These are phyloP conservation scores for Melanotaenia duboulayi DNA, from an alignment of 2,113 vertebrate genomes.

Conservation along the genomic window DNA sequence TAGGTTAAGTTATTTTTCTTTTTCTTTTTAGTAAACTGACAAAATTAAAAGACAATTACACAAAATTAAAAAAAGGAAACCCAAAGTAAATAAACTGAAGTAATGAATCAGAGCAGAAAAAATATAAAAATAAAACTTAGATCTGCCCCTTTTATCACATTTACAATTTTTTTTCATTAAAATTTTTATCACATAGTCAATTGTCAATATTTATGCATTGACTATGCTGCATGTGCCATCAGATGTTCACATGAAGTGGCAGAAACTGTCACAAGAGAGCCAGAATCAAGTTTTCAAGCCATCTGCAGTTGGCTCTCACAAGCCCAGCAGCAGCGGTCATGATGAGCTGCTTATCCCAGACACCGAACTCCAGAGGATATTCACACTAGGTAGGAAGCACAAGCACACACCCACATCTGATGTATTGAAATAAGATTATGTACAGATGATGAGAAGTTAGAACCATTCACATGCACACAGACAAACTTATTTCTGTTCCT, in stretches of 20 bases:
- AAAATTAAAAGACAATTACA: too few relatives aligned
- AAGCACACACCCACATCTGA: background rate
- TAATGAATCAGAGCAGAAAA: too few relatives aligned
- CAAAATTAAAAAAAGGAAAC: too few relatives aligned
- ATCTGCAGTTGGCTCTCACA: constrained; percentile 46
- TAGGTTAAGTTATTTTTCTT: too few relatives aligned
- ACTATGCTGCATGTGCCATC: constrained; percentile 9
- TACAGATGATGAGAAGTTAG: background rate
- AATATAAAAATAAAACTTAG: too few relatives aligned
- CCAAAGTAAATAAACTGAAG: too few relatives aligned
- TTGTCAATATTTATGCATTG: background rate
- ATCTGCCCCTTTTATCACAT: too few relatives aligned
- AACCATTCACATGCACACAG: background rate
- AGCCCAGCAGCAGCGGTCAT: constrained; percentile 43
- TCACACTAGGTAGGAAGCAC: constrained; percentile 68
- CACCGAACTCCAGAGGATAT: constrained; percentile 78
- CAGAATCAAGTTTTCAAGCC: constrained; percentile 76
- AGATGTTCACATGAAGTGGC: constrained; percentile 79
- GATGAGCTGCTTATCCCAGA: constrained; percentile 80
- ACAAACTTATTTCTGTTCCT: background rate
- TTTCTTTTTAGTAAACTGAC: too few relatives aligned
- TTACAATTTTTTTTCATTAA: too few relatives aligned
- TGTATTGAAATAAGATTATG: background rate
- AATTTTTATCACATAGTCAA: too few relatives aligned
- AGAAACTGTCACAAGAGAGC: constrained; percentile 67